Conservation (phyloP, 2,797 vertebrate genomes). For the Molossus molossus region DNA sequence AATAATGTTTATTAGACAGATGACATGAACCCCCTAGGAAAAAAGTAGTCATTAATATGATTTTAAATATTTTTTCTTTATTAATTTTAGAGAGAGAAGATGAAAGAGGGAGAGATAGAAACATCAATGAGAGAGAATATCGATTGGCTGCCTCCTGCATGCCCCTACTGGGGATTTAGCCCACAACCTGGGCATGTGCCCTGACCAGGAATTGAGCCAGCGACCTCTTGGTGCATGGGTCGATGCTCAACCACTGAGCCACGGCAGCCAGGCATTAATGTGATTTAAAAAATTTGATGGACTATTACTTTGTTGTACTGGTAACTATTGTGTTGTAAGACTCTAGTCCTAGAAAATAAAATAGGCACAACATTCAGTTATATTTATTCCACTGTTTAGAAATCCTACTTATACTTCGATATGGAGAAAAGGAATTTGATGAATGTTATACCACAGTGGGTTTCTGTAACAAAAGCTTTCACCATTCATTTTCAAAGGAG, state of each 20-base stretch:
- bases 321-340: neutral
- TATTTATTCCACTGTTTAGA: neutral
- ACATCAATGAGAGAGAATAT: no score
- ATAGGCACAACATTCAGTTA: neutral
- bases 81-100: no score
- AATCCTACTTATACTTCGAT: neutral
- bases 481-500: neutral
- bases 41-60: neutral
- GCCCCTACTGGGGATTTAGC: no score
- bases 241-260: no score
- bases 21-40: neutral
- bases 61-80: neutral
- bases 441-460: neutral
- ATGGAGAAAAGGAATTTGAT: slow-evolving; percentile 9
- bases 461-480: neutral
- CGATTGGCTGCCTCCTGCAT: no score
- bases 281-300: neutral
- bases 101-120: no score
- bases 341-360: neutral
- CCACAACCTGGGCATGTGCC: no score
- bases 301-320: neutral
- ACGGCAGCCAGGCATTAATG: no score
- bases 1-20: neutral
- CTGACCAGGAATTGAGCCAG: no score
- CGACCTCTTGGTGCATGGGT: no score